phyloP scores from a whole-genome alignment of 2,888 invertebrate genomes.

The Agriotes lineatus region DNA sequence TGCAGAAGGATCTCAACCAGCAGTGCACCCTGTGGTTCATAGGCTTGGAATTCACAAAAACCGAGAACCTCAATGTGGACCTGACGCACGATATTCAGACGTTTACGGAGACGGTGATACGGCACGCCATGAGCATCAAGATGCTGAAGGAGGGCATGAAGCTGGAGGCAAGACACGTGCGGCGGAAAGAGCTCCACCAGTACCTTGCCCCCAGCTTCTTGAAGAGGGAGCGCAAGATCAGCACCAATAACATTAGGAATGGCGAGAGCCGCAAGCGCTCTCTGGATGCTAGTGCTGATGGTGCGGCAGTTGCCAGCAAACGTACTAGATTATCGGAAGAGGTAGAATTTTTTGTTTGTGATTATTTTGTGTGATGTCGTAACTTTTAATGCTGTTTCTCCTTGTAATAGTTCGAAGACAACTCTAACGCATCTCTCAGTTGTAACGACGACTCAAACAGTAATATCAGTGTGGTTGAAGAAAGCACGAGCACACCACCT shows the following conservation, averaged over 20 bases:
- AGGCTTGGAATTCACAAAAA: constrained; percentile 92
- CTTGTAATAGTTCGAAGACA: constrained; percentile 66
- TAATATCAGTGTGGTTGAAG: constrained; percentile 60
- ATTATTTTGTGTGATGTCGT: neutral
- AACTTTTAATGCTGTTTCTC: constrained; percentile 30
- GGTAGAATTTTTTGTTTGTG: constrained; percentile 35
- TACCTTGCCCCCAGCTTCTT: constrained; percentile 79
- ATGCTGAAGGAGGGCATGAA: constrained; percentile 82
- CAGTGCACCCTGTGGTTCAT: constrained; percentile 97
- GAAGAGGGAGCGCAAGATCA: constrained; percentile 79
- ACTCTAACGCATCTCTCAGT: constrained; percentile 65
- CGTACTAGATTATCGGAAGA: constrained; percentile 60
- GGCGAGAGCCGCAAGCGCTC: constrained; percentile 55
- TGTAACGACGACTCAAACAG: constrained; percentile 67
- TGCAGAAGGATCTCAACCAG: constrained; percentile 67
- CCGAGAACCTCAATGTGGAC: constrained; percentile 90
- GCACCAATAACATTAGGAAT: constrained; percentile 55
- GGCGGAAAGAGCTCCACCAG: constrained; percentile 80
- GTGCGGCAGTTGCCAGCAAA: constrained; percentile 48
- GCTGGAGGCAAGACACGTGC: constrained; percentile 89
- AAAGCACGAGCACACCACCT: constrained; percentile 28
- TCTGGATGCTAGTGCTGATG: constrained; percentile 51
- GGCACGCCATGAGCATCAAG: constrained; percentile 79
- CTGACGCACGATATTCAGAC: constrained; percentile 92
- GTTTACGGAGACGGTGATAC: constrained; percentile 89